These are phyloP conservation scores for Hylomyscus alleni DNA, from an alignment of 2,797 vertebrate species.

Conservation along the genomic window DNA sequence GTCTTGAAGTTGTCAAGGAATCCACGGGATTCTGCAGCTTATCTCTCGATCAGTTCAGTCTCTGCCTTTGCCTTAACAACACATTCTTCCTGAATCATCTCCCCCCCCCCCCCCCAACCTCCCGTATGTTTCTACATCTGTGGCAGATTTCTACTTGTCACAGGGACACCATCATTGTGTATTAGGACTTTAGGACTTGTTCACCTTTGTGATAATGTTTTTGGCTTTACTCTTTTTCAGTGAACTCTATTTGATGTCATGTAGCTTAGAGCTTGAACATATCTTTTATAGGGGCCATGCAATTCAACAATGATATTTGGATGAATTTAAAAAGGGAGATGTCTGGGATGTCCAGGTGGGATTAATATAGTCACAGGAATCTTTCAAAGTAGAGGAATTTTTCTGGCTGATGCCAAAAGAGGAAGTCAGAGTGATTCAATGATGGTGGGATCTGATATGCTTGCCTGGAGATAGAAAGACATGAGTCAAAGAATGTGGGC, in stretches of 20 bases:
- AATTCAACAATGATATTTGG: neutral
- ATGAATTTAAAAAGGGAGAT: neutral
- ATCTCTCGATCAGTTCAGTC: neutral
- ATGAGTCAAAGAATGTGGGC: neutral
- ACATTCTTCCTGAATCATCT: neutral
- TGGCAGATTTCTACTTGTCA: neutral
- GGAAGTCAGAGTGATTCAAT: neutral
- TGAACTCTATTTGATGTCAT: neutral
- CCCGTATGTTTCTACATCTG: neutral
- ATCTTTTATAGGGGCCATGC: neutral
- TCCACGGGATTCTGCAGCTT: neutral
- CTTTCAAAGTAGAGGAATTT: conserved; percentile 49
- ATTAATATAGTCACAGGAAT: neutral
- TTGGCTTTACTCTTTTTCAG: neutral
- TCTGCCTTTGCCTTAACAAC: neutral
- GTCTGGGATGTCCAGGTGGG: neutral
- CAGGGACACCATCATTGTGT: neutral
- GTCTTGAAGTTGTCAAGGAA: too few relatives aligned
- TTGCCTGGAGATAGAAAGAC: neutral
- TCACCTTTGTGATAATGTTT: neutral
- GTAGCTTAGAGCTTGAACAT: neutral
- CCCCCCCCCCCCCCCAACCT: too few relatives aligned
- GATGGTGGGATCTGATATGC: neutral
- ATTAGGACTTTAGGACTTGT: neutral
- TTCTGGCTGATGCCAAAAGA: neutral